Evolutionary conservation across 1,140 invertebrate genomes (phyloP), one percentile per base, ranked within the genome.

Genomic region (Aphelenchoides fujianensis): DNA sequence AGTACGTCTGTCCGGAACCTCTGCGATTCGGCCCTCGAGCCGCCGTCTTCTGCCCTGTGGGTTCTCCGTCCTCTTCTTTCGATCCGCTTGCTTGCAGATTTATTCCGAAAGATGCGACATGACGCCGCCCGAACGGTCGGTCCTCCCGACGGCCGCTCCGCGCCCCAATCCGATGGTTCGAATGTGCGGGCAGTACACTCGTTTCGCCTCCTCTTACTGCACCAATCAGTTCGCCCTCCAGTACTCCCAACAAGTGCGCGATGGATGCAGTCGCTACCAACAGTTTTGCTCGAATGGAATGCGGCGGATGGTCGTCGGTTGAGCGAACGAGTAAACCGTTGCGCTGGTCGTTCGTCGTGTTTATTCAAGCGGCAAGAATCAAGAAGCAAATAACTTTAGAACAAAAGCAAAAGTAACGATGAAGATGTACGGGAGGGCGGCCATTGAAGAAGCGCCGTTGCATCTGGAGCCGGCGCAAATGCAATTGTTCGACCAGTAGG

Each of bases 21-120:
- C 74, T 80, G 69, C 48, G 75, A 12, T 81, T 75, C 34, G 79
- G 79, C 9, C 70, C 75, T 54, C 55, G 74, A 32, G 79, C 79
- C 12, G 77, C 74, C 5, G 75, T 80, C 5, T 80, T 80, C 68
- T 80, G 79, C 57, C 79, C 79, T n/a, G n/a, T n/a, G n/a, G n/a
- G n/a, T n/a, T n/a, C n/a, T n/a, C n/a, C n/a, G n/a, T n/a, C n/a
- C n/a, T n/a, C n/a, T n/a, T n/a, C n/a, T n/a, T n/a, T n/a, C n/a
- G n/a, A n/a, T n/a, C n/a, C n/a, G n/a, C n/a, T n/a, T n/a, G n/a
- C n/a, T n/a, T n/a, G n/a, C n/a, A n/a, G 1, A 70, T 80, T 37
- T 80, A 80, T 36, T 82, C 79, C 34, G 79, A 80, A 30, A 66
- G 80, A 7, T 80, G 79, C 36, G 61, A 80, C 28, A 62, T 79